Evolutionary conservation across 2,797 vertebrate genomes (phyloP), one percentile per base, ranked within the genome.

Genomic region (Protonibea diacanthus): DNA sequence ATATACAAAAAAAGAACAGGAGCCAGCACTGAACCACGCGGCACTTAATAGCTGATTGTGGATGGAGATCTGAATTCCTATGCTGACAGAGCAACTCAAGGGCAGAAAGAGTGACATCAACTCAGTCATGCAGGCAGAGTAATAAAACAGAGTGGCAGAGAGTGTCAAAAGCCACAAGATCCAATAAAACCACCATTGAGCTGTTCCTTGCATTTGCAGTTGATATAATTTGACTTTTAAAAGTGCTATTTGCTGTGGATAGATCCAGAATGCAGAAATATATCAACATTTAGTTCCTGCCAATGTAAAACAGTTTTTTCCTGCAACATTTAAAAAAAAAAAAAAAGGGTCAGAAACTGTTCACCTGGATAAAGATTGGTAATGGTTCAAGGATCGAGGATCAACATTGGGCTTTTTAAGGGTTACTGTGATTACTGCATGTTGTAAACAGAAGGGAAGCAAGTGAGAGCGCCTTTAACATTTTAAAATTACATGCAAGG

Each of bases 151-250:
- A 72, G 69, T 68, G 40, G 58, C 44, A 0, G 15, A 45, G 6
- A 5, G 67, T 51, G 68, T 72, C 69, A 73, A 45, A 69, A 77
- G 64, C 38, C 74, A 77, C 33, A 25, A 67, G 49, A 72, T 61
- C 49, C n/a, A 72, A 77, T 82, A 82, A 68, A 82, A 52, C 21
- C 42, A 48, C 29, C 62, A 49, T 11, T 23, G 49, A 76, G 23
- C 42, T 61, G 42, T 38, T 63, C n/a, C 45, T 27, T 40, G 38
- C 45, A n/a, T 74, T 53, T 57, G 44, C 56, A 21, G 17, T 66
- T 61, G 9, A 61, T 45, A 42, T 61, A 71, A 42, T 53, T 44
- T 60, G 7, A 59, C 45, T 57, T 63, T 57, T 47, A 25, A 38
- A 73, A 51, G 21, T 9, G 20, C 20, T 14, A 17, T 45, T 47